Conservation (phyloP, 1,140 invertebrate genomes). For the Dolichoris vasculosae region DNA sequence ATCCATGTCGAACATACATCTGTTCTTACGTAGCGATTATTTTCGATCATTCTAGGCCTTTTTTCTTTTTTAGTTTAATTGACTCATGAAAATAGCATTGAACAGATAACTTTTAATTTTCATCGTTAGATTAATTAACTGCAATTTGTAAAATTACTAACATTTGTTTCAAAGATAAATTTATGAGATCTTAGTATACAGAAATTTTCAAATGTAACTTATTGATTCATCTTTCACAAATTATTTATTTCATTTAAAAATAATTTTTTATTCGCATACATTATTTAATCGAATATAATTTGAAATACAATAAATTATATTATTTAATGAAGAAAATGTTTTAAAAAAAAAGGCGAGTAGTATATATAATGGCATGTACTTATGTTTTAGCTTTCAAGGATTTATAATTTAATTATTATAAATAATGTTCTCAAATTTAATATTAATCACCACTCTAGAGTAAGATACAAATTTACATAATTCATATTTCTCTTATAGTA, state of each 20-base stretch:
- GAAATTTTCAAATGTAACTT: background rate
- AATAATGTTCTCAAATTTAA: too few relatives aligned
- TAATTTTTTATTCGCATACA: too few relatives aligned
- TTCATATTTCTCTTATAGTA: background rate
- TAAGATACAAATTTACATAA: too few relatives aligned
- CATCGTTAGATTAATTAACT: conserved; percentile 5
- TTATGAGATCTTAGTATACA: background rate
- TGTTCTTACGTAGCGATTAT: background rate
- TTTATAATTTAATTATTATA: too few relatives aligned
- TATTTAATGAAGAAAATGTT: too few relatives aligned
- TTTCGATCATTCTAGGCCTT: background rate
- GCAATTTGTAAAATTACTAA: conserved; percentile 25
- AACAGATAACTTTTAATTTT: conserved; percentile 13
- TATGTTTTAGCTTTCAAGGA: too few relatives aligned
- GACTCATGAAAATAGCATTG: background rate
- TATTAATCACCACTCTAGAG: too few relatives aligned
- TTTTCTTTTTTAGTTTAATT: background rate
- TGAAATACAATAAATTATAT: too few relatives aligned
- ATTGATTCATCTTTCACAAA: background rate
- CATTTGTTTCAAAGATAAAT: conserved; percentile 3
- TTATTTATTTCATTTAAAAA: too few relatives aligned
- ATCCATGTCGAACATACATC: conserved; percentile 5
- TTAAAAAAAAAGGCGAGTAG: too few relatives aligned
- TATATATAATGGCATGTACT: too few relatives aligned
- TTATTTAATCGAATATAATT: too few relatives aligned